These are phyloP conservation scores for Acleris cristana DNA, from an alignment of 2,888 invertebrate genomes.

Conservation along the genomic window DNA sequence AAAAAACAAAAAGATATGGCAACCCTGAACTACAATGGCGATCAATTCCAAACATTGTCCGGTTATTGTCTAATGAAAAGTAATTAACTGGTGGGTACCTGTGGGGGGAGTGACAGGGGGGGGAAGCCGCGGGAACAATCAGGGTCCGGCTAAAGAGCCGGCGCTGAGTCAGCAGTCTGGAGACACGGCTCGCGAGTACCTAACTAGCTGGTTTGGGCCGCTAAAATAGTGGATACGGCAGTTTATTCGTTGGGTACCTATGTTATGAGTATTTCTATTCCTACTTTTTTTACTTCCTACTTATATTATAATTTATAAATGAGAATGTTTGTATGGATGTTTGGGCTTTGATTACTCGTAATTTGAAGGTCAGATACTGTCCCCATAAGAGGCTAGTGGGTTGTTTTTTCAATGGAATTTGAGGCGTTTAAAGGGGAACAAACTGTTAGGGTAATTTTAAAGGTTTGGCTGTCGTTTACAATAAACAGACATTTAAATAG, in stretches of 20 bases:
- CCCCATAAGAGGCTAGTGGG: too few species aligned
- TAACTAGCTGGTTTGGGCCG: conserved; percentile 49
- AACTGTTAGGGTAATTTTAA: too few species aligned
- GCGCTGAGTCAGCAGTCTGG: conserved; percentile 78
- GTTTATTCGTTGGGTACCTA: conserved; percentile 1
- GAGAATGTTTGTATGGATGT: too few species aligned
- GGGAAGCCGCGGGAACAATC: conserved; percentile 75
- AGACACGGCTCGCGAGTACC: conserved; percentile 69
- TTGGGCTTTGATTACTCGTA: too few species aligned
- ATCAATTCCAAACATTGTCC: conserved; percentile 46
- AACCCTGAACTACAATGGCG: conserved; percentile 34
- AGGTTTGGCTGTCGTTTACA: too few species aligned
- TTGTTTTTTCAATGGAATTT: too few species aligned
- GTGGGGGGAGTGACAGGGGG: conserved; percentile 22
- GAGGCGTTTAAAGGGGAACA: too few species aligned
- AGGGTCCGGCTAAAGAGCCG: conserved; percentile 76
- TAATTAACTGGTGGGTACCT: conserved; percentile 70
- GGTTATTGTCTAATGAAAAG: conserved; percentile 81
- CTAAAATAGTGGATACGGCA: conserved; percentile 37
- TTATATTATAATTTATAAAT: too few species aligned
- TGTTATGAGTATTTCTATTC: too few species aligned
- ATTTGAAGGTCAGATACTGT: too few species aligned
- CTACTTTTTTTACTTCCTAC: too few species aligned
- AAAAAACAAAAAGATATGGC: conserved; percentile 1
- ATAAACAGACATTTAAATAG: too few species aligned